Conservation (phyloP, 2,113 vertebrate species). For the Mesembrinibis cayennensis region DNA sequence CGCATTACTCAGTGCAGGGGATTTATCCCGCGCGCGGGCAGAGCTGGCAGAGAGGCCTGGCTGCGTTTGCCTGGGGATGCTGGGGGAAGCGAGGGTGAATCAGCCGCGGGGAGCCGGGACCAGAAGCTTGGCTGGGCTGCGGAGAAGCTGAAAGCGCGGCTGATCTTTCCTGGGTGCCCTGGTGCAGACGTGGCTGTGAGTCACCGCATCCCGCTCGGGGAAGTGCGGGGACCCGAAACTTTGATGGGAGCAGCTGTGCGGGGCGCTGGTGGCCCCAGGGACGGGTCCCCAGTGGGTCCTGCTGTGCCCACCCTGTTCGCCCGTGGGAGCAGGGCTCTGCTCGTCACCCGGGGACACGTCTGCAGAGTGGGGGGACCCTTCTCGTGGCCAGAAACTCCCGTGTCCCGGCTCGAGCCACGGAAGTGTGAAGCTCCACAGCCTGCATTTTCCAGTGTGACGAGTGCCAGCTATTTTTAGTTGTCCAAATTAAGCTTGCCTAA, state of each 20-base stretch:
- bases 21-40: background rate
- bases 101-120: background rate
- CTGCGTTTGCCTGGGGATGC: background rate
- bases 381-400: rapidly evolving
- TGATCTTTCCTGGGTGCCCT: constrained; percentile 30
- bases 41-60: background rate
- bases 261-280: background rate
- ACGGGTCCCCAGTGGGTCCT: background rate
- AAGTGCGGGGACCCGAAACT: background rate
- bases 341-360: rapidly evolving
- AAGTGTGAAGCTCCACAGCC: background rate
- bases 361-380: background rate
- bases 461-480: constrained; percentile 59
- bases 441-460: constrained; percentile 20
- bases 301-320: background rate
- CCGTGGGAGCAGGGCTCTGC: background rate
- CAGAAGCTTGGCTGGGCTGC: background rate
- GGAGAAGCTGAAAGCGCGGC: background rate
- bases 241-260: rapidly evolving
- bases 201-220: constrained; percentile 4
- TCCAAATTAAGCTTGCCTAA: constrained; percentile 32
- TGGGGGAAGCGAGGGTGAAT: background rate
- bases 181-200: constrained; percentile 28
- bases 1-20: background rate
- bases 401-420: background rate